Conservation (phyloP, 2,797 vertebrate genomes). For the Molothrus aeneus region DNA sequence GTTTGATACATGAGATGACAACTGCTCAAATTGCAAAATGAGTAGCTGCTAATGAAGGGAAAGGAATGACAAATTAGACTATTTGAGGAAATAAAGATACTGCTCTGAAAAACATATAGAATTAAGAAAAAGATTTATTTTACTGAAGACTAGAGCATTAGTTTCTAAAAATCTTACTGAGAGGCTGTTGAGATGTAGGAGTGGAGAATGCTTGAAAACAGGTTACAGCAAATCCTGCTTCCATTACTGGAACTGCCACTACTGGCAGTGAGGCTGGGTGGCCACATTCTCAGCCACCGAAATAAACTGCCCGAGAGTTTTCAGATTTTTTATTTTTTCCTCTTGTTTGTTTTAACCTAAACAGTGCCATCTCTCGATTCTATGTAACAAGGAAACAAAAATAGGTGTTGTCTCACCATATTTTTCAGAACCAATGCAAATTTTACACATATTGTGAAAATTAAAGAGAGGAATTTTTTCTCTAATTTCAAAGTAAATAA, state of each 20-base stretch:
- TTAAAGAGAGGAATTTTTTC: not conserved
- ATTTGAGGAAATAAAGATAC: not conserved
- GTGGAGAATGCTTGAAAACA: not conserved
- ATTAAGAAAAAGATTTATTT: not conserved
- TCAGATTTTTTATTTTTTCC: not conserved
- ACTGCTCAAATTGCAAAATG: not conserved
- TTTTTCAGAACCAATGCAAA: not conserved
- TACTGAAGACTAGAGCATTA: not conserved
- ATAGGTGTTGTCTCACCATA: not conserved
- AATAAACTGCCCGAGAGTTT: not conserved
- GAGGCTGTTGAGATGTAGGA: not conserved
- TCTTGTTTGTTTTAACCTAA: not conserved
- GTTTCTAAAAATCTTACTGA: not conserved
- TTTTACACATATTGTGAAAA: not conserved
- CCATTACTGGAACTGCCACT: not conserved
- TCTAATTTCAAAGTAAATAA: not conserved
- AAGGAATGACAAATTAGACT: not conserved
- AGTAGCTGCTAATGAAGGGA: not conserved
- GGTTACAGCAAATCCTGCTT: not conserved
- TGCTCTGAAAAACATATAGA: not conserved
- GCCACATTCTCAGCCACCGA: not conserved
- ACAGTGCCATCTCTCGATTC: not conserved
- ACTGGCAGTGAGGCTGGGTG: not conserved
- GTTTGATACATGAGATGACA: not conserved
- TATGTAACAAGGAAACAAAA: not conserved